Evolutionary conservation across 2,113 vertebrate genomes (phyloP).

Genomic region (Furnarius figulus): DNA sequence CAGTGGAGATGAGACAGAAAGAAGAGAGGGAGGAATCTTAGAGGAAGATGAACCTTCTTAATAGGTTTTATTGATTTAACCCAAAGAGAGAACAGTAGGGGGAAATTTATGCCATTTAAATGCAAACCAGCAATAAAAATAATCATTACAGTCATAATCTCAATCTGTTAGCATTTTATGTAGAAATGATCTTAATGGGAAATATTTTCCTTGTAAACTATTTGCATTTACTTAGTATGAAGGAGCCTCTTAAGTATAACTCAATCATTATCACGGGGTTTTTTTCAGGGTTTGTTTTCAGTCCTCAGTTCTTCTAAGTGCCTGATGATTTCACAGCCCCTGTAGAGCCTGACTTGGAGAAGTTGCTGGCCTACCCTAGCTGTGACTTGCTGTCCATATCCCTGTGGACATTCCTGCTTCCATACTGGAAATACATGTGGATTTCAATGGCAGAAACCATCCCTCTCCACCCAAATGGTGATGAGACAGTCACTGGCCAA

Average conservation of each 20-base stretch:
- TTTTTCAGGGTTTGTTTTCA: neutral
- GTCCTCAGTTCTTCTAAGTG: neutral
- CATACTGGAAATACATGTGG: neutral
- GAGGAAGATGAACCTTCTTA: constrained; percentile 37
- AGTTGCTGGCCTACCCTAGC: neutral
- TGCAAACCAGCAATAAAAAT: constrained; percentile 69
- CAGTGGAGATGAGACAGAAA: constrained; percentile 45
- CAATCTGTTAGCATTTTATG: constrained; percentile 62
- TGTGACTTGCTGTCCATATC: neutral
- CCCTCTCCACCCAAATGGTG: neutral
- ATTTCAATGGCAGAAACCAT: neutral
- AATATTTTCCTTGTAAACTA: constrained; percentile 40
- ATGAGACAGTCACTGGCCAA: neutral
- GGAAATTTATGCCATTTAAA: constrained; percentile 61
- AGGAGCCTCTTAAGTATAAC: constrained; percentile 32
- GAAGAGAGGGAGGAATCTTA: constrained; percentile 46
- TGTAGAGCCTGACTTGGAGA: neutral
- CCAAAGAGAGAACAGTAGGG: constrained; percentile 51
- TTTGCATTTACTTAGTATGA: constrained; percentile 13
- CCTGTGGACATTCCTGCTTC: neutral
- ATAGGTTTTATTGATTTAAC: constrained; percentile 60
- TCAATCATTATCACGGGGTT: neutral
- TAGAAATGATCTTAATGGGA: constrained; percentile 51
- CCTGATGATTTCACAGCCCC: neutral
- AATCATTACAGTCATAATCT: constrained; percentile 54